Base-by-base conservation (phyloP, 2,113 vertebrate species). In the Geococcyx californianus region DNA sequence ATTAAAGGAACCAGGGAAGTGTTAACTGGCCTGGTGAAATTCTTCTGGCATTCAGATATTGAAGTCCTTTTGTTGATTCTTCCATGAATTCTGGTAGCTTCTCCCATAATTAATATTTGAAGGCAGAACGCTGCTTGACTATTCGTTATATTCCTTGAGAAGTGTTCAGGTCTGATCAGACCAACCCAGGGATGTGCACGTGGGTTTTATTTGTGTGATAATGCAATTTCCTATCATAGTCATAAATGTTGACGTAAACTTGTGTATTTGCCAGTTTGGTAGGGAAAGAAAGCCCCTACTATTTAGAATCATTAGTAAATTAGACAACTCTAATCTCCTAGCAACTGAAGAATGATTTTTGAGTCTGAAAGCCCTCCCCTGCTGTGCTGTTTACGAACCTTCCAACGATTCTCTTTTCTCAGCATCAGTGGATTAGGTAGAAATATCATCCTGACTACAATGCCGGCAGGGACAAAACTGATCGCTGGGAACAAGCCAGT, bases 401-500 rank as follows among this genome's bases (percentile, higher is more conserved):
- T 36, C 24, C 56, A 29, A 11, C 54, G 51, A 47, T 63, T 93
- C 90, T 90, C 67, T 44, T 59, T 51, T 87, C 82, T 38, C 58
- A 99, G 99, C 94, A 98, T 99, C 91, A 98, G 99, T 69, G 99
- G 98, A 42, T 96, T 99, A 82, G 99, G 99, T 25, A 98, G 99
- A 73, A 99, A 99, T 79, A 99, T 99, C 94, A 99, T 99, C 97
- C 98, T 99, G 76, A 99, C 99, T 54, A 99, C 99, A 1, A 99
- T 99, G 99, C 99, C 99, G 2, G 99, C 99, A 1, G 99, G 99
- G 17, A 99, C 99, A 2, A 99, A 99, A 93, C 98, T 99, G 82
- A 99, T 99, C 0, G 98, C 99, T 18, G 99, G 99, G 84, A 99
- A 99, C 97, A 99, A 99, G 90, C 99, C 99, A 0, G 99, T 99